Base-by-base conservation (phyloP, 2,888 invertebrate genomes). In the Pheosia gnoma region DNA sequence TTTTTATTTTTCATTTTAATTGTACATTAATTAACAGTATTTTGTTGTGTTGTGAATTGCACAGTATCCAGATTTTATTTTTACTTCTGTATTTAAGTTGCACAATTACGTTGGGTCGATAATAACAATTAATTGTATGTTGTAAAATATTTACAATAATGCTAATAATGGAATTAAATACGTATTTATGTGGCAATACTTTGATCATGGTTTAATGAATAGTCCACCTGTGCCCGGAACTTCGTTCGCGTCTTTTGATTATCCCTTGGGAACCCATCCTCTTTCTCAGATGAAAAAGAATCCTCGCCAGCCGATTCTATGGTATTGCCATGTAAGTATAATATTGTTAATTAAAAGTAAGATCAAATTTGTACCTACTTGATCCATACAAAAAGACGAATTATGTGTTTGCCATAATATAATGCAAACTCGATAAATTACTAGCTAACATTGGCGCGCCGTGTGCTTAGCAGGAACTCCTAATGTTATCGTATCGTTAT, bases 21-120 rank as follows among this genome's bases (percentile, higher is more conserved):
- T 74, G 67, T 74, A 72, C 67, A 74, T 72, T 77, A 72, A 66
- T 66, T 77, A 77, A 77, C 82, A 85, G 83, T 85, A 83, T 85
- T 85, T 76, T 61, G 57, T 75, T 73, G 76, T 79, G 79, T 81
- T 78, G 81, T 83, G 81, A 69, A 67, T 72, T 65, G 58, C 68
- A 61, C 70, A 72, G 63, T 75, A 70, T 66, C 59, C 68, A 59
- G 55, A 60, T n/a, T 37, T 38, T 58, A 52, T 57, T 25, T 58
- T 60, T 13, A 55, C 59, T 57, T 41, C 49, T 60, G 38, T 62
- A 58, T 59, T 62, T 58, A 43, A 55, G 49, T 61, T 47, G 53
- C 47, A 37, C 55, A 43, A 58, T 36, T 54, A 57, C 60, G 9
- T 52, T 57, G 58, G 37, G 43, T 55, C 58, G 7, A 59, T 41